Conservation (phyloP, 1,140 invertebrate genomes). For the Globodera ellingtonae region DNA sequence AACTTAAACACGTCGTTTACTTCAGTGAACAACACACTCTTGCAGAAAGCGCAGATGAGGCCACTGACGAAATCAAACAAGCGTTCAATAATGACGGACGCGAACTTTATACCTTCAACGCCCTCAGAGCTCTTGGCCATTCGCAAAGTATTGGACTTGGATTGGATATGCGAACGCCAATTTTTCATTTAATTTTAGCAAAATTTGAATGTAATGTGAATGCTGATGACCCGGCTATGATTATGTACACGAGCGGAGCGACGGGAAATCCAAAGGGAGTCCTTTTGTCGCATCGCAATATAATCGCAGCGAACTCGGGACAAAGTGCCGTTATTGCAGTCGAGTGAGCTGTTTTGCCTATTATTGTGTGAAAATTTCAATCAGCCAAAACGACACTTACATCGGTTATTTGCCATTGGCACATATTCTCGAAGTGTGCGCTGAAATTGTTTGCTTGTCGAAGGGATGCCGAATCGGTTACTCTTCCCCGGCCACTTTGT, state of each 20-base stretch:
- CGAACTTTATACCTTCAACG: slow-evolving; percentile 59
- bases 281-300: slow-evolving; percentile 78
- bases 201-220: slow-evolving; percentile 50
- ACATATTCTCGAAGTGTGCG: slow-evolving; percentile 90
- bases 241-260: slow-evolving; percentile 94
- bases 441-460: slow-evolving; percentile 67
- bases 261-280: slow-evolving; percentile 73
- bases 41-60: slow-evolving; percentile 30
- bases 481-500: slow-evolving; percentile 89
- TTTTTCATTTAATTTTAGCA: slow-evolving; percentile 14
- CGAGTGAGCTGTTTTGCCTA: slow-evolving; percentile 51
- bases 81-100: slow-evolving; percentile 70
- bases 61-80: slow-evolving; percentile 70
- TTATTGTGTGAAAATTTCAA: not conserved
- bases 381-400: slow-evolving; percentile 74
- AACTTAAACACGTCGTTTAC: slow-evolving; percentile 58
- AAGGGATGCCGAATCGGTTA: slow-evolving; percentile 91
- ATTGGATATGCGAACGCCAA: slow-evolving; percentile 63
- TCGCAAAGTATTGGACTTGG: slow-evolving; percentile 70
- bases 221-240: slow-evolving; percentile 80
- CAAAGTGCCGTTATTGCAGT: slow-evolving; percentile 76
- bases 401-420: slow-evolving; percentile 94
- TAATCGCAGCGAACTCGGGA: slow-evolving; percentile 82
- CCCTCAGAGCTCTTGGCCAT: slow-evolving; percentile 79
- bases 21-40: slow-evolving; percentile 49